These are phyloP conservation scores for Illadopsis cleaveri DNA, from an alignment of 2,113 vertebrate genomes.

Conservation along the genomic window DNA sequence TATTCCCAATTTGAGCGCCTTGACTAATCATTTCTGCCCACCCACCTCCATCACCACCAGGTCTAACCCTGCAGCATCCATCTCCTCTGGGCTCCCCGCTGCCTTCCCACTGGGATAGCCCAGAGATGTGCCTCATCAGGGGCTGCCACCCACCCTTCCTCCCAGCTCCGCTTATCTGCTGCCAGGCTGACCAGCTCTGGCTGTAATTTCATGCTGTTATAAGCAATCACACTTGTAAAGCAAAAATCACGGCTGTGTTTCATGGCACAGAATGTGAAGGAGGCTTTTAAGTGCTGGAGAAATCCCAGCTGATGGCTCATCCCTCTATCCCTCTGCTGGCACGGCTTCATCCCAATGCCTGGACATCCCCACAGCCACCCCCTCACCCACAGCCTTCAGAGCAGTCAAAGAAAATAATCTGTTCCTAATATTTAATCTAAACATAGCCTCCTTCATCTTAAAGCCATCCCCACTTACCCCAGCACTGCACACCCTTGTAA, in stretches of 20 bases:
- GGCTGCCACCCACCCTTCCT: neutral
- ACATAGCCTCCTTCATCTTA: neutral
- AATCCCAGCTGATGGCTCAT: neutral
- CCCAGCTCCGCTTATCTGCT: neutral
- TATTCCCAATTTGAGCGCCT: neutral
- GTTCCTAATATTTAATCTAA: neutral
- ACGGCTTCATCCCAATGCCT: accelerated
- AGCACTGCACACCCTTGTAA: neutral
- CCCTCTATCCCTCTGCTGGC: neutral
- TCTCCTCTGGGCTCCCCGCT: neutral
- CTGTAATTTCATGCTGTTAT: conserved; percentile 40
- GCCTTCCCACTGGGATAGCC: accelerated
- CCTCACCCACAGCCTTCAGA: neutral
- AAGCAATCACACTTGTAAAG: conserved; percentile 36
- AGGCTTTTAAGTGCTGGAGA: neutral
- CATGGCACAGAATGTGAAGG: neutral
- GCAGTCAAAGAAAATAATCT: neutral
- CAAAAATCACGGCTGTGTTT: neutral
- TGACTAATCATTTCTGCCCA: neutral
- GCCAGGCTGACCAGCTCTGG: neutral
- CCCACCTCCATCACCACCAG: neutral
- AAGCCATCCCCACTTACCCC: neutral
- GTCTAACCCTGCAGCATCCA: neutral
- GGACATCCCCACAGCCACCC: accelerated
- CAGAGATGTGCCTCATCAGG: neutral